phyloP scores from a whole-genome alignment of 2,797 vertebrate genomes.

The Chelmon rostratus region DNA sequence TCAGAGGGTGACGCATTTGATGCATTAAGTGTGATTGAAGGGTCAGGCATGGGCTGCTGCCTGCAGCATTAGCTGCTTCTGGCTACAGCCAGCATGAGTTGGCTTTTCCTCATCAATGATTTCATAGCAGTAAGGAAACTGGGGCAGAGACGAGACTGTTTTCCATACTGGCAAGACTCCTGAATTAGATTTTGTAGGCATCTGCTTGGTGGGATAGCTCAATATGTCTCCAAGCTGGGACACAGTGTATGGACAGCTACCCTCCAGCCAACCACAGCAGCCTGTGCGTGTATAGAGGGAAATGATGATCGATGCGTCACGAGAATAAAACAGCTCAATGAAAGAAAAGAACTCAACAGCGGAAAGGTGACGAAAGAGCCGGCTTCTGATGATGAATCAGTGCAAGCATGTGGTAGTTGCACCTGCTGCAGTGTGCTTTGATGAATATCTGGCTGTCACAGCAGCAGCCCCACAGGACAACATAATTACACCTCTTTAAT shows the following conservation, averaged over 20 bases:
- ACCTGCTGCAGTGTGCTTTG: constrained; percentile 66
- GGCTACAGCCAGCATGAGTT: constrained; percentile 66
- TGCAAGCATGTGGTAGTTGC: constrained; percentile 41
- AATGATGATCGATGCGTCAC: constrained; percentile 53
- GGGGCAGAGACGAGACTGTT: constrained; percentile 68
- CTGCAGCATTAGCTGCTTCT: constrained; percentile 65
- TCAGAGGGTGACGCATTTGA: constrained; percentile 59
- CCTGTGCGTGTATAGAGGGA: constrained; percentile 38
- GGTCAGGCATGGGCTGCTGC: constrained; percentile 64
- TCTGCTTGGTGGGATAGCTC: constrained; percentile 70
- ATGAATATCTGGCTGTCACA: constrained; percentile 75
- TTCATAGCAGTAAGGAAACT: constrained; percentile 68
- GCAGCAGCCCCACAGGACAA: constrained; percentile 62
- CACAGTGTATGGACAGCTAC: constrained; percentile 27
- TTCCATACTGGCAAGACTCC: constrained; percentile 71
- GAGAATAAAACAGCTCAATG: constrained; percentile 54
- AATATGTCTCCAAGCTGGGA: constrained; percentile 64
- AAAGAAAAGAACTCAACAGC: constrained; percentile 31
- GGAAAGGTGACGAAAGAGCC: constrained; percentile 43
- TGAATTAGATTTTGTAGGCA: constrained; percentile 72
- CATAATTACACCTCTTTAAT: constrained; percentile 74
- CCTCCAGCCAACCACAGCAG: constrained; percentile 40
- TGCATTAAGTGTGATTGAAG: constrained; percentile 70
- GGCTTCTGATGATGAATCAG: constrained; percentile 45
- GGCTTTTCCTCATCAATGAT: constrained; percentile 75